These are phyloP conservation scores for Limnothrissa miodon DNA, from an alignment of 2,113 vertebrate species.

Conservation along the genomic window DNA sequence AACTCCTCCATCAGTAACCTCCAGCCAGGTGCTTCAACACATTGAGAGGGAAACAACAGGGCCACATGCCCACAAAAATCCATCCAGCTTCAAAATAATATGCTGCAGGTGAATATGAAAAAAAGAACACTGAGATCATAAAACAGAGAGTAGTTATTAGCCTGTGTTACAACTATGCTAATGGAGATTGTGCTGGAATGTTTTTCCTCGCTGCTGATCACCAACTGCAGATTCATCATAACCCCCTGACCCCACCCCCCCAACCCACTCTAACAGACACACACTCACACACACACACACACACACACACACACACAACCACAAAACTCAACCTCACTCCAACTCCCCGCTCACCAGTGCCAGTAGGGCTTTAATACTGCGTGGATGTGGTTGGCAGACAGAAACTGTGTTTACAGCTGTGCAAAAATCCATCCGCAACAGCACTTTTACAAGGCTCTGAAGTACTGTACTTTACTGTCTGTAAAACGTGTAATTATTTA, in stretches of 20 bases:
- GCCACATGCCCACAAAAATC: conserved; percentile 26
- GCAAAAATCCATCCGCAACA: conserved; percentile 3
- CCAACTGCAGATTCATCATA: background rate
- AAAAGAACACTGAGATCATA: conserved; percentile 42
- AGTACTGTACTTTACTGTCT: background rate
- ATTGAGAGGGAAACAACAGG: conserved; percentile 33
- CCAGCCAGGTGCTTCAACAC: conserved; percentile 54
- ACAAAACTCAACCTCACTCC: no score
- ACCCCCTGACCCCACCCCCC: background rate
- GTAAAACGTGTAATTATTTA: conserved; percentile 12
- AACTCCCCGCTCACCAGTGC: background rate
- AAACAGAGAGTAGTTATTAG: conserved; percentile 59
- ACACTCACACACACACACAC: no score
- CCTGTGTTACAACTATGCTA: conserved; percentile 30
- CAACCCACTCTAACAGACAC: no score
- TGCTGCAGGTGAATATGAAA: conserved; percentile 48
- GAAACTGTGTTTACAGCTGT: background rate
- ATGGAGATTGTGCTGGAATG: conserved; percentile 24
- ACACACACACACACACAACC: no score
- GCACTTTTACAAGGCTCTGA: background rate
- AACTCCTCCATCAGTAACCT: conserved; percentile 53
- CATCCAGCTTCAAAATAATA: conserved; percentile 58
- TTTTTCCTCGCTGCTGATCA: background rate
- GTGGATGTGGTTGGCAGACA: background rate
- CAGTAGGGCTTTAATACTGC: background rate